Percentiles rank a stretch among this genome's conserved stretches.
phyloP scores from a whole-genome alignment of 2,888 invertebrate species.

The Drosophila borealis region DNA sequence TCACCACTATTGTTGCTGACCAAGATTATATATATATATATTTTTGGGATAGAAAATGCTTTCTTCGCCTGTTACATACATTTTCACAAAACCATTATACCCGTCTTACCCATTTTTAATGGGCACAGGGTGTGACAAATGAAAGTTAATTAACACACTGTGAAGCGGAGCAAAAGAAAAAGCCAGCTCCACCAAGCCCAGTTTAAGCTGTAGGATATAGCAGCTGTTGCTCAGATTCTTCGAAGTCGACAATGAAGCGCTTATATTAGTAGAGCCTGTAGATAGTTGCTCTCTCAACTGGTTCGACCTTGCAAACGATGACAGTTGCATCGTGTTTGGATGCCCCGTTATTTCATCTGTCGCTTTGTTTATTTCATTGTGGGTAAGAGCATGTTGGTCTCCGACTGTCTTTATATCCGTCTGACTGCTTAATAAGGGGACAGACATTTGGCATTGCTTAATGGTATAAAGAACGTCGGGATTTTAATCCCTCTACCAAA shows the following conservation, averaged over 20 bases:
- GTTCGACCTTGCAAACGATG: constrained; percentile 58
- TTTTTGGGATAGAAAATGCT: too few relatives aligned
- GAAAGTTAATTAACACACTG: constrained; percentile 50
- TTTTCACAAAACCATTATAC: too few relatives aligned
- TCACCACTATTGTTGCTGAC: too few relatives aligned
- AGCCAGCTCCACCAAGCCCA: constrained; percentile 28
- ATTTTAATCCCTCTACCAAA: too few relatives aligned
- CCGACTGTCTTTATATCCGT: background rate
- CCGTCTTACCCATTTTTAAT: too few relatives aligned
- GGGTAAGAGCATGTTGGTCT: background rate
- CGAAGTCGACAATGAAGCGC: constrained; percentile 22
- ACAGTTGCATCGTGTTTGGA: constrained; percentile 29
- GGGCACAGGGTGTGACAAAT: constrained; percentile 11
- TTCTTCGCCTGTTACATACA: too few relatives aligned
- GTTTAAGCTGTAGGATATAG: constrained; percentile 26
- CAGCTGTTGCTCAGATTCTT: constrained; percentile 43
- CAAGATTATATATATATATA: too few relatives aligned
- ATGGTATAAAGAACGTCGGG: too few relatives aligned
- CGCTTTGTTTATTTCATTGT: constrained; percentile 3
- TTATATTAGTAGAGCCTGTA: background rate
- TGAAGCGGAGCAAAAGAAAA: constrained; percentile 51
- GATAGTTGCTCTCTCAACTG: constrained; percentile 29
- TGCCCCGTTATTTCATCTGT: constrained; percentile 2
- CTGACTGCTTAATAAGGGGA: too few relatives aligned
- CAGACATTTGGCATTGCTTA: too few relatives aligned